Evolutionary conservation across 2,113 vertebrate genomes (phyloP), one percentile per base, ranked within the genome.

Genomic region (Neolamprologus sp.): DNA sequence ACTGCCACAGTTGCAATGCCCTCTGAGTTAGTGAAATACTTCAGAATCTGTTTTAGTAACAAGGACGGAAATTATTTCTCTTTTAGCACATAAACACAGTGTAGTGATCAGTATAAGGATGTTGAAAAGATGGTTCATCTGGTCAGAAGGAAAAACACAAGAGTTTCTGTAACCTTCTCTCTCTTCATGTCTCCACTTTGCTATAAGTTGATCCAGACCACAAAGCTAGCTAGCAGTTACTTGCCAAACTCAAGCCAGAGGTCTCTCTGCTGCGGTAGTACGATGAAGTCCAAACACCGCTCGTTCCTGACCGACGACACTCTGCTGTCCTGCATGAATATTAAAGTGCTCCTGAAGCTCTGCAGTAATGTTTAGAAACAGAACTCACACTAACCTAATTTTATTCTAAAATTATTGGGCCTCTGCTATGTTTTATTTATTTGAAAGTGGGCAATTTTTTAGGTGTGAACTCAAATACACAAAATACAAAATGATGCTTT

Each of bases 41-140:
- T 58, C 23, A 30, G 13, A 58, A 30, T 58, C 13, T 9, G 1
- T 58, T 58, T 58, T 30, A 58, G 1, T 1, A 58, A 58, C 26
- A 30, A 58, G 55, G 55, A 30, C 0, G 7, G 1, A 1, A 16
- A 30, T 58, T 0, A 58, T 58, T 58, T 58, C 7, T 28, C 23
- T 58, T 58, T 58, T 28, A 58, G 55, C 26, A 58, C 5, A 58
- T 58, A 30, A 30, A 58, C 26, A 58, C 55, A 58, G 55, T 58
- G 0, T 2, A 26, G 55, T 57, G 55, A 28, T 28, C 55, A 28
- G 23, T 28, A 28, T 57, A 57, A 57, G 55, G 23, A 5, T 28
- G 1, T 58, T 58, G 4, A 16, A 58, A 57, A 16, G 23, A 28
- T 58, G 23, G 23, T 3, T 0, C 55, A 58, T 58, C 55, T 58